These are phyloP conservation scores for Conus ventricosus DNA, from an alignment of 1,140 invertebrate genomes.

Conservation along the genomic window DNA sequence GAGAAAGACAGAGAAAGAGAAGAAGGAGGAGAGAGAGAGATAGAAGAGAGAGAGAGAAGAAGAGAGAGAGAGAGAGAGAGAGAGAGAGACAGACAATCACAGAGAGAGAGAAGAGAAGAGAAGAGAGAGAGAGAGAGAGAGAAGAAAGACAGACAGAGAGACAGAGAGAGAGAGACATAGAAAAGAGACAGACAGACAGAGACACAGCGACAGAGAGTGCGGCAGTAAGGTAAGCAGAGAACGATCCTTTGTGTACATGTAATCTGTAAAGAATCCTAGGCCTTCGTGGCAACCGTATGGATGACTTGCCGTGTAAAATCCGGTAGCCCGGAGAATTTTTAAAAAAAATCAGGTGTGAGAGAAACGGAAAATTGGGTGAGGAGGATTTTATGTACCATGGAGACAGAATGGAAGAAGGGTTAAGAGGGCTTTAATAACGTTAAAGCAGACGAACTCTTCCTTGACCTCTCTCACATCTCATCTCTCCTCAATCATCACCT, in stretches of 20 bases:
- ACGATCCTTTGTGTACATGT: background rate
- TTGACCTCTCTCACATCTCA: too few relatives aligned
- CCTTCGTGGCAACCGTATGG: too few relatives aligned
- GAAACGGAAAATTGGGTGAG: background rate
- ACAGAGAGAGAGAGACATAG: background rate
- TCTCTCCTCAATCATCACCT: too few relatives aligned
- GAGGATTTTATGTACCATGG: background rate
- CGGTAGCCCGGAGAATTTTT: too few relatives aligned
- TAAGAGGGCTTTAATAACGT: background rate
- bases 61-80: too few relatives aligned
- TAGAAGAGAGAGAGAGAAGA: too few relatives aligned
- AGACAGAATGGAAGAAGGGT: too few relatives aligned
- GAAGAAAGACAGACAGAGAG: background rate
- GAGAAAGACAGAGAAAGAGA: background rate
- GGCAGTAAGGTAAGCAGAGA: background rate
- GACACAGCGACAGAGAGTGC: background rate
- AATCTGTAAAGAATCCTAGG: too few relatives aligned
- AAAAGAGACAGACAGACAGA: background rate
- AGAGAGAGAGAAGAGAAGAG: background rate
- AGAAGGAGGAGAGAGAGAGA: background rate
- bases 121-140: background rate
- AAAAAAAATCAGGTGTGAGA: background rate
- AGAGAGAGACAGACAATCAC: background rate
- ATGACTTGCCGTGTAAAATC: too few relatives aligned
- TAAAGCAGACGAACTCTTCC: background rate